Evolutionary conservation across 2,113 vertebrate species (phyloP).

Genomic region (Ranitomeya imitator): DNA sequence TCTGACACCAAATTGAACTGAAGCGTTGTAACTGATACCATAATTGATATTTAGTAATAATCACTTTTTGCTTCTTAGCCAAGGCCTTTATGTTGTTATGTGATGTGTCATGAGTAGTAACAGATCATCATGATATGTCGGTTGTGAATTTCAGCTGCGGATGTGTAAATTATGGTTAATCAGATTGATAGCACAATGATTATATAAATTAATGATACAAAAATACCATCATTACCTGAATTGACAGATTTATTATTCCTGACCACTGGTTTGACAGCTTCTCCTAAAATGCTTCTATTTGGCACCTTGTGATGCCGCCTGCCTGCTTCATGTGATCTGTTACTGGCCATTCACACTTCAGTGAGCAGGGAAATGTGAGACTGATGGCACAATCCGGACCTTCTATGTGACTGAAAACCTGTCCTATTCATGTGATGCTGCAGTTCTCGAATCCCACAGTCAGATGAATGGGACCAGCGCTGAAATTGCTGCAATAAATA

Average conservation of each 20-base stretch:
- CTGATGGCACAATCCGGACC: neutral
- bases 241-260: neutral
- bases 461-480: neutral
- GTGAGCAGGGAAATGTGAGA: slow-evolving; percentile 3
- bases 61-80: too few species aligned
- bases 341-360: slow-evolving; percentile 8
- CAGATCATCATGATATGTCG: neutral
- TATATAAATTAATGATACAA: neutral
- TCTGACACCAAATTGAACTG: too few species aligned
- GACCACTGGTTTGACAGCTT: slow-evolving; percentile 13
- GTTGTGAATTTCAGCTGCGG: neutral
- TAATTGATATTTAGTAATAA: too few species aligned
- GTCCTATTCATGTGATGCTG: neutral
- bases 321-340: slow-evolving; percentile 15
- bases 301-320: neutral
- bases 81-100: neutral
- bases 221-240: neutral
- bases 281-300: slow-evolving; percentile 8
- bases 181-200: neutral
- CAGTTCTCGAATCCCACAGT: neutral
- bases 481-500: neutral
- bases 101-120: neutral
- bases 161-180: neutral
- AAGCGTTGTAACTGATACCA: too few species aligned
- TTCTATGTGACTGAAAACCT: neutral